Conservation (phyloP, 1,140 invertebrate species). For the Phortica variegata region DNA sequence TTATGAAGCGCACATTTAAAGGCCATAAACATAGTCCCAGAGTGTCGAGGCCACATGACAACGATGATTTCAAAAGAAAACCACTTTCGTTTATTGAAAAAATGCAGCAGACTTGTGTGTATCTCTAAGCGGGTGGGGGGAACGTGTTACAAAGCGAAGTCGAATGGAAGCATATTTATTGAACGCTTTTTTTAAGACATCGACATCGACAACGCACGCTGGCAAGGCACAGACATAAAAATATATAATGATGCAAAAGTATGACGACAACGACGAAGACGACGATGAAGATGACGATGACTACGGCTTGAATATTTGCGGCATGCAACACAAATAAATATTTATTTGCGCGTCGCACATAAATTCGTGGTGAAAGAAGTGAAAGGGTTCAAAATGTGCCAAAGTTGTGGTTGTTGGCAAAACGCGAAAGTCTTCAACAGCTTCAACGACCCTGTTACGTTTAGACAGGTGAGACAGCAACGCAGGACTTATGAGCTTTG, state of each 20-base stretch:
- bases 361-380: conserved; percentile 38
- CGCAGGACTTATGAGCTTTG: conserved; percentile 49
- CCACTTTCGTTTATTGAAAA: conserved; percentile 55
- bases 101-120: too few species aligned
- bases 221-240: conserved; percentile 35
- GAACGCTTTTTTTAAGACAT: conserved; percentile 49
- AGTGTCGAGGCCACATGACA: too few species aligned
- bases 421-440: too few species aligned
- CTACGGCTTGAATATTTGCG: too few species aligned
- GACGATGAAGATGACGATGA: conserved; percentile 30
- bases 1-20: too few species aligned
- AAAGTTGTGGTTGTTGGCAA: too few species aligned
- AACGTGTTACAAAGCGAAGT: background rate
- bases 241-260: conserved; percentile 51
- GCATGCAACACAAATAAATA: conserved; percentile 39
- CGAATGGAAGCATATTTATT: conserved; percentile 40
- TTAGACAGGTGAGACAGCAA: conserved; percentile 41
- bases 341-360: conserved; percentile 52
- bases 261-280: conserved; percentile 24
- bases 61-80: conserved; percentile 9
- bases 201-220: too few species aligned
- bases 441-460: too few species aligned
- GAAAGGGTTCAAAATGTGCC: background rate
- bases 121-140: too few species aligned
- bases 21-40: too few species aligned